A percentile compares a stretch with the other conserved stretches of the same genome.
Evolutionary conservation across 2,113 vertebrate genomes (phyloP).

Genomic region (Ceyx melanurus): DNA sequence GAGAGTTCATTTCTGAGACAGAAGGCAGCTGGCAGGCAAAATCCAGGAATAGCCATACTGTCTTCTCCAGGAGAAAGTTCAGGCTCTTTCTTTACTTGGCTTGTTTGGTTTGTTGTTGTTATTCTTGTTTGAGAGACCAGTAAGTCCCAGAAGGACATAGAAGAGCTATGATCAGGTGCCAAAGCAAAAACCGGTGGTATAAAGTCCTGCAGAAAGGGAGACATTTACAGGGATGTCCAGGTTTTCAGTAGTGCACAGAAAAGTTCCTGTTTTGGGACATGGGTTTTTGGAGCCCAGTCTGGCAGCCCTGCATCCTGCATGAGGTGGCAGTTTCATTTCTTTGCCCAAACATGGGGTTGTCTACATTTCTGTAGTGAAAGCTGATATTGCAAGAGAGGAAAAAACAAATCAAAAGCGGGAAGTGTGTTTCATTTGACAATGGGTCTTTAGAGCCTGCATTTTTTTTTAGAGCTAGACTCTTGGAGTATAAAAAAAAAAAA

Average conservation of each 20-base stretch:
- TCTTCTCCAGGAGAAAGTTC: constrained; percentile 42
- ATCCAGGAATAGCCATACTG: neutral
- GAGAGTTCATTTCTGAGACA: constrained; percentile 11
- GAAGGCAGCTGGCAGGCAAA: constrained; percentile 9
- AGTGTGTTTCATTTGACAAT: constrained; percentile 62
- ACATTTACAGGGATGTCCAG: neutral
- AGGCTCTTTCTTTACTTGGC: constrained; percentile 21
- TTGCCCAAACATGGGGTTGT: neutral
- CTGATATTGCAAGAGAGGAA: constrained; percentile 45
- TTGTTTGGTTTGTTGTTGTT: constrained; percentile 11
- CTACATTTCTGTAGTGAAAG: constrained; percentile 47
- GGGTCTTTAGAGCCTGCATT: constrained; percentile 39
- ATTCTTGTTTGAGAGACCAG: constrained; percentile 37
- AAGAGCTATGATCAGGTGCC: constrained; percentile 10
- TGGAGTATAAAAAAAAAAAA: neutral
- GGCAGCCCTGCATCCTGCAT: neutral
- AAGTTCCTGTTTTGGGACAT: neutral
- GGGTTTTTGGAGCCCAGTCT: neutral
- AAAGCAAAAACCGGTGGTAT: neutral
- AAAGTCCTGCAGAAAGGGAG: neutral
- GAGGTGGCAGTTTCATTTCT: constrained; percentile 6
- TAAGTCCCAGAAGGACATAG: constrained; percentile 13
- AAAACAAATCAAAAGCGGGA: constrained; percentile 39
- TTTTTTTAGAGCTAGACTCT: constrained; percentile 46
- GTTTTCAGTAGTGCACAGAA: neutral